These are phyloP conservation scores for Sorex maritimensis DNA, from an alignment of 2,797 vertebrate species.

Conservation along the genomic window DNA sequence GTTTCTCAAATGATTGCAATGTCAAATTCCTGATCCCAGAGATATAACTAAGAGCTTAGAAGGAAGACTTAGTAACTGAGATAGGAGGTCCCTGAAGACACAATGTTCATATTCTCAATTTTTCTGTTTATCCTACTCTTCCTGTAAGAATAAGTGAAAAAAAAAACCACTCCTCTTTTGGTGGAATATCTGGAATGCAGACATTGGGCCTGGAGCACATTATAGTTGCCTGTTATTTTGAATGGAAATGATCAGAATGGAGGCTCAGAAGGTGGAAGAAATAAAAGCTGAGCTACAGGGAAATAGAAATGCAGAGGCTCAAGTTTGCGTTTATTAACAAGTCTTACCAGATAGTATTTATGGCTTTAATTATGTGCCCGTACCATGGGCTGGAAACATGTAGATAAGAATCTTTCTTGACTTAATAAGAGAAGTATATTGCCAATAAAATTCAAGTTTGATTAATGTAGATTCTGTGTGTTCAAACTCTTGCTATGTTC, in stretches of 20 bases:
- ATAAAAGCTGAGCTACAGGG: background rate
- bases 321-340: background rate
- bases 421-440: slow-evolving; percentile 2
- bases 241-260: background rate
- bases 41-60: background rate
- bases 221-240: slow-evolving; percentile 15
- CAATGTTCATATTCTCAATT: background rate
- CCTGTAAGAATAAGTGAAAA: background rate
- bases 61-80: background rate
- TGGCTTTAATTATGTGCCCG: slow-evolving; percentile 3
- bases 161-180: background rate
- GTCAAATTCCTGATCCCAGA: slow-evolving; percentile 11
- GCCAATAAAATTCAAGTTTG: background rate
- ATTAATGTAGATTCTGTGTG: background rate
- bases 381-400: slow-evolving; percentile 24
- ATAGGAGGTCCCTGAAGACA: background rate
- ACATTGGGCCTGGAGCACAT: background rate
- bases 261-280: background rate
- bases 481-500: background rate
- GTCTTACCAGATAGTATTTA: background rate
- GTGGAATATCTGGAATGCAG: background rate
- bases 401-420: slow-evolving; percentile 22
- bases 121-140: background rate
- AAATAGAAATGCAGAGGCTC: slow-evolving; percentile 1
- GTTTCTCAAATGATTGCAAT: background rate